A percentile compares a stretch with the other conserved stretches of the same genome.
phyloP scores from a whole-genome alignment of 2,113 vertebrate species.

The Typhlomys cinereus region DNA sequence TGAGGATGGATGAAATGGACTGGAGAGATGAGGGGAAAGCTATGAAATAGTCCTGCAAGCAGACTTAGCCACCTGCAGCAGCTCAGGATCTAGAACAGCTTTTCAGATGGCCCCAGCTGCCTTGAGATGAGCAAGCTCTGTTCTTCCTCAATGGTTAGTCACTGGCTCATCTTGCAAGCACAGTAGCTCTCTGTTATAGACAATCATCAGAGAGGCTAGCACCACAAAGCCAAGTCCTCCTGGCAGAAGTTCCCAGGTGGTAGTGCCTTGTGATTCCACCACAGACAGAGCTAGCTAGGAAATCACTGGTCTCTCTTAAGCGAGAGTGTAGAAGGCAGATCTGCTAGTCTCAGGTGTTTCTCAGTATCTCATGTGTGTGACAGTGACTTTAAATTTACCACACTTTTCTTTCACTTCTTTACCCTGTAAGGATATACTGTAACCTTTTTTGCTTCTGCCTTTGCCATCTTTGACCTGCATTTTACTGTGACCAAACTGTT shows the following conservation, averaged over 20 bases:
- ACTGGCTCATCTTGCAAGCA: not conserved
- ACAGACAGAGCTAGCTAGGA: not conserved
- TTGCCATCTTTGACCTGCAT: constrained; percentile 30
- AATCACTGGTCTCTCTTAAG: not conserved
- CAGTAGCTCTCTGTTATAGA: not conserved
- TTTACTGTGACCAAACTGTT: constrained; percentile 68
- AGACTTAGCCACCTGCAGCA: not conserved
- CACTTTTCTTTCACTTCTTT: not conserved
- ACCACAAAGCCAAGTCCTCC: not conserved
- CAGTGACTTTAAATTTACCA: not conserved
- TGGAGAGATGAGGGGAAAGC: not conserved
- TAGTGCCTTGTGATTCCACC: not conserved
- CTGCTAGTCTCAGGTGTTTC: not conserved
- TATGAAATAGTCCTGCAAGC: not conserved
- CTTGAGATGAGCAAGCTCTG: not conserved
- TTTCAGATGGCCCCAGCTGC: not conserved
- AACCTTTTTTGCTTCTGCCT: not conserved
- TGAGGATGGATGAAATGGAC: not conserved
- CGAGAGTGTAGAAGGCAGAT: not conserved
- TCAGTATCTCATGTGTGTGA: not conserved
- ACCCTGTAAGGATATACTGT: not conserved
- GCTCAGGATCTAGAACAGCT: not conserved
- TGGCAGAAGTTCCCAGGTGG: not conserved
- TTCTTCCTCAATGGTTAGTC: not conserved
- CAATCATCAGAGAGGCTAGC: no score